These are phyloP conservation scores for Malachius bipustulatus DNA, from an alignment of 2,888 invertebrate species.

Conservation along the genomic window DNA sequence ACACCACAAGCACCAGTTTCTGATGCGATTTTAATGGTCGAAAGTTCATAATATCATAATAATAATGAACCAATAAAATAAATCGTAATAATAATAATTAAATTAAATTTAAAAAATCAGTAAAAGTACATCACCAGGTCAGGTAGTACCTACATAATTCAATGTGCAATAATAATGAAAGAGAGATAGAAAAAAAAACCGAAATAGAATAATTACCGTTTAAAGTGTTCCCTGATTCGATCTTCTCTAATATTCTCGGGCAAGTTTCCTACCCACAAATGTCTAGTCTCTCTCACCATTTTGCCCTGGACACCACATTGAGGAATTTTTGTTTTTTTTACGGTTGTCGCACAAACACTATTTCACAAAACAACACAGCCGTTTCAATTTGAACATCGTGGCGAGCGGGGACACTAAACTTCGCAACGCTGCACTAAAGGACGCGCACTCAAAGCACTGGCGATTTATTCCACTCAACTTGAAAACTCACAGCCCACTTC, in stretches of 20 bases:
- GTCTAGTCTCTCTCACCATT: conserved; percentile 99
- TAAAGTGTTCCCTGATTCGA: conserved; percentile 93
- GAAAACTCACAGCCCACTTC: no score
- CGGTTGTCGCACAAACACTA: conserved; percentile 33
- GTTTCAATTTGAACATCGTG: conserved; percentile 30
- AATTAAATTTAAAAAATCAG: no score
- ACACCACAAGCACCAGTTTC: no score
- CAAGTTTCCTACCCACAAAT: conserved; percentile 99
- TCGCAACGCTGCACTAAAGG: conserved; percentile 18
- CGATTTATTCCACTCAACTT: no score
- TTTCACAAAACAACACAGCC: conserved; percentile 33
- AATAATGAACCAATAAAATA: no score
- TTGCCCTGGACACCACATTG: conserved; percentile 89
- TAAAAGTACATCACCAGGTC: no score
- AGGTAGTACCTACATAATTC: no score
- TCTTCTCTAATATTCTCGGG: conserved; percentile 98
- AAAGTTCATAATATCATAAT: no score
- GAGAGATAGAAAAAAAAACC: no score
- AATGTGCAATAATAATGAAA: no score
- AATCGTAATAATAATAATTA: no score
- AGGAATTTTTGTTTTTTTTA: conserved; percentile 62
- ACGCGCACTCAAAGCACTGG: conserved; percentile 12
- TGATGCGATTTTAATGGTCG: no score
- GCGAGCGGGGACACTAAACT: conserved; percentile 19
- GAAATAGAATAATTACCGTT: conserved; percentile 74